phyloP scores from a whole-genome alignment of 2,113 vertebrate species.

The Taurulus bubalis region DNA sequence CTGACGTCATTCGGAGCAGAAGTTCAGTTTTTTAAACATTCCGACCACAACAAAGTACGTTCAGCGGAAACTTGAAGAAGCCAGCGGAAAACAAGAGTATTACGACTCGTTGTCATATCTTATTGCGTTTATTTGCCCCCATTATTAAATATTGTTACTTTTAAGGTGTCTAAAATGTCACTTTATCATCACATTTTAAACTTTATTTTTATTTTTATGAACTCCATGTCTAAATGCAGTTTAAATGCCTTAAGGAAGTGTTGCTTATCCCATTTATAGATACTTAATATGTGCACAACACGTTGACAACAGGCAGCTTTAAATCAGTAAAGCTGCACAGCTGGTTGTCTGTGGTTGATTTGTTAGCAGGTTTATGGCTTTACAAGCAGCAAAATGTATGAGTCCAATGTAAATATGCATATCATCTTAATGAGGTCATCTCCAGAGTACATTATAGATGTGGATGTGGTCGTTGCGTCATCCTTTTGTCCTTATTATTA shows the following conservation, averaged over 20 bases:
- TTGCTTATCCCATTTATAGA: neutral
- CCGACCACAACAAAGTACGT: conserved; percentile 34
- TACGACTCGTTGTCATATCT: neutral
- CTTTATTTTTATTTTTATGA: neutral
- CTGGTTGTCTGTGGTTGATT: neutral
- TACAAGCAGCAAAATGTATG: neutral
- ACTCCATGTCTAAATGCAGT: neutral
- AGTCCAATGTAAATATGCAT: neutral
- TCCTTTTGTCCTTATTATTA: conserved; percentile 9
- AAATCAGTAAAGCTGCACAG: neutral
- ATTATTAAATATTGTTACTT: neutral
- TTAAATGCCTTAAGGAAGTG: neutral
- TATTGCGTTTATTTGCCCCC: neutral
- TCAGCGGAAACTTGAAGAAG: conserved; percentile 8
- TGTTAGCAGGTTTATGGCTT: neutral
- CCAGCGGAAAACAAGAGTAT: neutral
- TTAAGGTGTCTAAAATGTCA: neutral
- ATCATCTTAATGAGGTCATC: conserved; percentile 45
- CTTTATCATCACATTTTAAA: neutral
- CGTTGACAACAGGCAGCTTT: neutral
- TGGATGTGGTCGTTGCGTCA: conserved; percentile 25
- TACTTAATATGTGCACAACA: neutral
- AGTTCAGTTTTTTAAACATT: neutral
- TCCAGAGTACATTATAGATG: conserved; percentile 2
- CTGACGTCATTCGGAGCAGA: conserved; percentile 36